Evolutionary conservation across 1,140 invertebrate genomes (phyloP).

Genomic region (Littorina saxatilis): DNA sequence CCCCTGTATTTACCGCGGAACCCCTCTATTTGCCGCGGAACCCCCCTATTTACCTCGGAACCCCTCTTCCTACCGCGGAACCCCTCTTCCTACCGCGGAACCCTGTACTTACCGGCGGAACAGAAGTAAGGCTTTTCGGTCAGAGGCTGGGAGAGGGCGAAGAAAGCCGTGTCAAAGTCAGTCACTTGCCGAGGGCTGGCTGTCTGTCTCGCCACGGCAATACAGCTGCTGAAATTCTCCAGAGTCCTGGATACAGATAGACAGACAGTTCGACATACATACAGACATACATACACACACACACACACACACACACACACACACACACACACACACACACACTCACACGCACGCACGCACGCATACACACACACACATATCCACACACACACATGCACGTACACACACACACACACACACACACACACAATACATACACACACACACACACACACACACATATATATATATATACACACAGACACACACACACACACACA

Average conservation of each 20-base stretch:
- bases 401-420: not conserved
- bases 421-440: too few relatives aligned
- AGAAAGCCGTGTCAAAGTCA: not conserved
- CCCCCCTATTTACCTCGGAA: too few relatives aligned
- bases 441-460: too few relatives aligned
- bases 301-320: not conserved
- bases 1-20: too few relatives aligned
- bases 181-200: not conserved
- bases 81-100: too few relatives aligned
- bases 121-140: not conserved
- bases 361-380: not conserved
- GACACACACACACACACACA: constrained; percentile 13
- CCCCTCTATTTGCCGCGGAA: too few relatives aligned
- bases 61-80: too few relatives aligned
- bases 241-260: not conserved
- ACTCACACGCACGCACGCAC: not conserved
- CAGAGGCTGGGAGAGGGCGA: not conserved
- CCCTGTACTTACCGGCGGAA: not conserved
- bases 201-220: not conserved
- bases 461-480: not conserved
- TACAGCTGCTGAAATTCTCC: not conserved
- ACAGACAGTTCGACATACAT: not conserved
- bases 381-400: not conserved
- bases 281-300: not conserved
- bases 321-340: constrained; percentile 15